Evolutionary conservation across 2,797 vertebrate species (phyloP), one percentile per base, ranked within the genome.

Genomic region (Phalloptychus januarius): DNA sequence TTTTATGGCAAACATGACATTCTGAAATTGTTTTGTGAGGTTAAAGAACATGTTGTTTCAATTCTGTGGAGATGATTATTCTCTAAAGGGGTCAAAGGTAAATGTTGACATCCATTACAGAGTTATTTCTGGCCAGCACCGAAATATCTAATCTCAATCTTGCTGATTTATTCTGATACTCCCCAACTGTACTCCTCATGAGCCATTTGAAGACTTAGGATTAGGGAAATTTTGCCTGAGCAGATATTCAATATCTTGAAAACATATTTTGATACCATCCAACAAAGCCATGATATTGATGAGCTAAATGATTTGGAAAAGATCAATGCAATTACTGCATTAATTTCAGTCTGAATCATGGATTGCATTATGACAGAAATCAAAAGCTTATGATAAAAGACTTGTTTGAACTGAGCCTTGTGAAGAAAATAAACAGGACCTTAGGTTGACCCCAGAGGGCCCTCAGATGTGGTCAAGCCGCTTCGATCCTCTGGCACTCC

Each of bases 401-500:
- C 25, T 38, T 2, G 7, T 23, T 76, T 79, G 58, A 81, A 38
- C 31, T 7, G 48, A 83, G 69, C 72, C 58, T 79, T 82, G 48
- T 78, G 78, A 76, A 71, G 74, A 65, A 79, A 90, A 78, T 5
- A 84, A 87, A 79, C 79, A 79, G 76, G 78, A 77, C 85, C 81
- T n/a, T 31, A 28, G 38, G 72, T 25, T 77, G 85, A 89, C 78
- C 88, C 81, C 46, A 74, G 82, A 83, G 85, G 84, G 76, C 78
- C 80, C 80, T 87, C 84, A 75, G 79, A 86, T 90, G 87, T 88
- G 87, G 88, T 42, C 1, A 25, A 31, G 36, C 38, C 12, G 23
- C 72, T 70, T 50, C 25, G 33, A 73, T 71, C 63, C 40, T 74
- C 79, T 25, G 75, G 48, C 33, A 31, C 52, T 65, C 78, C 61